Base-by-base conservation (phyloP, 2,797 vertebrate species). In the Lateolabrax maculatus region DNA sequence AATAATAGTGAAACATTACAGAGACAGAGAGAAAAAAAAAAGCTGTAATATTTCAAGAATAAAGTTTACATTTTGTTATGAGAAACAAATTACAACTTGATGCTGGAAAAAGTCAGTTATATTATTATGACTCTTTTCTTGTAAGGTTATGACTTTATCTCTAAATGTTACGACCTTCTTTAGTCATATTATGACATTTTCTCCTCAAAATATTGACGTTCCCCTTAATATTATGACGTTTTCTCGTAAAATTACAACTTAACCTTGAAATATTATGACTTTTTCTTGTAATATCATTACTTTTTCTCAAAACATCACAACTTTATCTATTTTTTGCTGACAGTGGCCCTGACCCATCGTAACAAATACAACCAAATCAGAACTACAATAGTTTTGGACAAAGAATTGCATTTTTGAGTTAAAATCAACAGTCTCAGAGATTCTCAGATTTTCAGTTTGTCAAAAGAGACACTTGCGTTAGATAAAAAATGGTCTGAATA, bases 271-370 rank as follows among this genome's bases (percentile, higher is more conserved):
- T 55, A 43, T 13, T 13, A 11, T 1, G 2, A n/a, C 19, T 39
- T 21, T 9, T 37, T 49, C 23, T 19, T 4, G 5, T 23, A 1
- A 25, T 51, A 61, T 43, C 23, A 21, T 11, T 9, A 21, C 3
- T 29, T 70, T 60, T 39, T 34, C 29, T 37, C 29, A 15, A 34
- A 79, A 62, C 63, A 49, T 52, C n/a, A 51, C 48, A 74, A 53
- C 9, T 56, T 63, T 16, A 15, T 27, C 7, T 6, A 7, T 13
- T 16, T 43, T 56, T 55, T 51, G 36, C 60, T 7, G 29, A 10
- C 19, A 53, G 39, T 21, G 44, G 29, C 37, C n/a, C 41, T 27
- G 13, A 62, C 4, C 18, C 41, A n/a, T 15, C 0, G 12, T 5
- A 53, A 36, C 21, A 60, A 1, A 9, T 49, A 4, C 60, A 62